Evolutionary conservation across 53 echinoderm and acorn worm species (phyloP), one percentile per base, ranked within the genome.

Genomic region (Henricia sp.): DNA sequence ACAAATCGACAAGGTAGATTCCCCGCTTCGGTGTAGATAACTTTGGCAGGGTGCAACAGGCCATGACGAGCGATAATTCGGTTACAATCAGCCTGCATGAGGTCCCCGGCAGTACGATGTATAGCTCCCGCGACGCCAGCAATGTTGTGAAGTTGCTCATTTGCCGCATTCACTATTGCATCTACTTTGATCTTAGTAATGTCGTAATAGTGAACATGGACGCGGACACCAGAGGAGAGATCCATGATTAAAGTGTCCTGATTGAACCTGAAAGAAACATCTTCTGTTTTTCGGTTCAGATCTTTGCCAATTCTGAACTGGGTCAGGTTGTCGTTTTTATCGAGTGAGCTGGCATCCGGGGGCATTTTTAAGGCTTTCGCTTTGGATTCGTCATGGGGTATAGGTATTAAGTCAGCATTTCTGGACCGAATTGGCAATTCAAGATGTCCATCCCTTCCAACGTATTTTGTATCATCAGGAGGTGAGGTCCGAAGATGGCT

Each of bases 151-250:
- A 90, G 68, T 25, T 24, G 23, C 27, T 85, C 82, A 36, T 90
- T 85, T n/a, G 90, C 90, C 11, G 90, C 90, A 57, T 78, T 90
- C 17, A 85, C 85, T 27, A 90, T 82, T 23, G 86, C 90, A 62
- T 86, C 90, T 35, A 86, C 71, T 29, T n/a, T 39, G 2, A 80
- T 54, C 51, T 36, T 64, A 10, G 90, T 90, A 32, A 90, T 86
- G 60, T 90, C 86, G 1, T 25, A 40, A 1, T 26, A 10, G 52
- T 86, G 82, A 14, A 90, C 55, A 27, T 32, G 63, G 52, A 84
- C 68, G 21, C 64, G 4, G 21, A 80, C 46, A 6, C 65, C 80
- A 19, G 80, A 80, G 30, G 64, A 20, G 35, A 59, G 57, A 16
- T 70, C 59, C 1, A 84, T 10, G 16, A 84, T 57, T 48, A 84